phyloP scores from a whole-genome alignment of 2,888 invertebrate genomes.

The Alviniconcha strummeri region DNA sequence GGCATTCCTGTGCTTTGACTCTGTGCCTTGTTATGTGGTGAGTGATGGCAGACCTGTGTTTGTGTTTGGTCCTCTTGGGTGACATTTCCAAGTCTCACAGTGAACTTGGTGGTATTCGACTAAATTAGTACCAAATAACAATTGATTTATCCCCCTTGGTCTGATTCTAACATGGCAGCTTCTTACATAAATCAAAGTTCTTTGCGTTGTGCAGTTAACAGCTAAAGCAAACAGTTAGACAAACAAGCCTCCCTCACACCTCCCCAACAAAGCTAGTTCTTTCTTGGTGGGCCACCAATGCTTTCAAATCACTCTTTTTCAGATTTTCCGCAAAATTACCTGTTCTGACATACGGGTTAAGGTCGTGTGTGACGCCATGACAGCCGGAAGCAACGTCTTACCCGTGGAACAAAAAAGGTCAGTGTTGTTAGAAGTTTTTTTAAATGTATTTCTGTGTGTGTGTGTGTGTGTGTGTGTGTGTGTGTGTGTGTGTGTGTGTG shows the following conservation, averaged over 20 bases:
- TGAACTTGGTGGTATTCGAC: too few relatives aligned
- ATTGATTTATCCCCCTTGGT: too few relatives aligned
- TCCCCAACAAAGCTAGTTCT: too few relatives aligned
- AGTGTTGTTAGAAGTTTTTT: background rate
- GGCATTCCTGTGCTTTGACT: background rate
- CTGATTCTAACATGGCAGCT: too few relatives aligned
- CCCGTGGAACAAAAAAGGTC: conserved; percentile 12
- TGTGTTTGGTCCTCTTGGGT: background rate
- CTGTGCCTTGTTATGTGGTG: conserved; percentile 35
- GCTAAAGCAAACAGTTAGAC: too few relatives aligned
- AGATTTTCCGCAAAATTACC: conserved; percentile 43
- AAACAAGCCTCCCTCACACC: too few relatives aligned
- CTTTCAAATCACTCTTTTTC: conserved; percentile 19
- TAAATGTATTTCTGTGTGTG: background rate
- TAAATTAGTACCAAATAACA: too few relatives aligned
- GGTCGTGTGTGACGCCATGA: conserved; percentile 44
- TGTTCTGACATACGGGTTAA: conserved; percentile 45
- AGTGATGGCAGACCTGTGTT: background rate
- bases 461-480: conserved; percentile 5
- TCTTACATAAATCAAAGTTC: too few relatives aligned
- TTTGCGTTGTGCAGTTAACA: too few relatives aligned
- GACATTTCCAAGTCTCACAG: too few relatives aligned
- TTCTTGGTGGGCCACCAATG: too few relatives aligned
- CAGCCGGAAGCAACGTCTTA: background rate
- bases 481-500: conserved; percentile 5